These are phyloP conservation scores for Manis javanica DNA, from an alignment of 2,797 vertebrate species.

Conservation along the genomic window DNA sequence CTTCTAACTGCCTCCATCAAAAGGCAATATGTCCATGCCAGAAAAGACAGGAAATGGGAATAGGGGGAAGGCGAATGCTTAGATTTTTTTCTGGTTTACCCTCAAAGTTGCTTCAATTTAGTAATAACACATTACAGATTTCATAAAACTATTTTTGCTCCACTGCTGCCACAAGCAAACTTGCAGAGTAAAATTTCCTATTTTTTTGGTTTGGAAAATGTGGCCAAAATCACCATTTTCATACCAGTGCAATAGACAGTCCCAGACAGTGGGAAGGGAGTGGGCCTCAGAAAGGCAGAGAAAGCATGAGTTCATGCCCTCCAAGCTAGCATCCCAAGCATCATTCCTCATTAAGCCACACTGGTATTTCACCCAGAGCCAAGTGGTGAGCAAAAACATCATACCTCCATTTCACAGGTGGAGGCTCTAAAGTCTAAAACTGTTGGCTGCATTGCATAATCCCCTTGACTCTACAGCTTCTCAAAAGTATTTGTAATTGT, in stretches of 20 bases:
- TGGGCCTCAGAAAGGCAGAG: background rate
- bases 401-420: background rate
- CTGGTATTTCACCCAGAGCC: background rate
- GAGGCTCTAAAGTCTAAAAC: background rate
- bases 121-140: background rate
- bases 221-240: background rate
- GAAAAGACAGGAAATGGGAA: background rate
- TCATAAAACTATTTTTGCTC: conserved; percentile 28
- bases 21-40: background rate
- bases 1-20: background rate
- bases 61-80: background rate
- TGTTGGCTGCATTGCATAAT: background rate
- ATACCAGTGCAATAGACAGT: background rate
- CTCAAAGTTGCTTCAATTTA: background rate
- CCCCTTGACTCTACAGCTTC: background rate
- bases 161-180: background rate
- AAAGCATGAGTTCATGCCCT: background rate
- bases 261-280: background rate
- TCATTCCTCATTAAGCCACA: background rate
- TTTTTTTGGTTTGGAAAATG: conserved; percentile 1
- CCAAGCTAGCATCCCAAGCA: background rate
- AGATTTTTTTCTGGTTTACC: background rate
- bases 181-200: background rate
- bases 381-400: background rate
- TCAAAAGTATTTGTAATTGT: background rate